Evolutionary conservation across 1,140 invertebrate species (phyloP).

Genomic region (Ceratina calcarata): DNA sequence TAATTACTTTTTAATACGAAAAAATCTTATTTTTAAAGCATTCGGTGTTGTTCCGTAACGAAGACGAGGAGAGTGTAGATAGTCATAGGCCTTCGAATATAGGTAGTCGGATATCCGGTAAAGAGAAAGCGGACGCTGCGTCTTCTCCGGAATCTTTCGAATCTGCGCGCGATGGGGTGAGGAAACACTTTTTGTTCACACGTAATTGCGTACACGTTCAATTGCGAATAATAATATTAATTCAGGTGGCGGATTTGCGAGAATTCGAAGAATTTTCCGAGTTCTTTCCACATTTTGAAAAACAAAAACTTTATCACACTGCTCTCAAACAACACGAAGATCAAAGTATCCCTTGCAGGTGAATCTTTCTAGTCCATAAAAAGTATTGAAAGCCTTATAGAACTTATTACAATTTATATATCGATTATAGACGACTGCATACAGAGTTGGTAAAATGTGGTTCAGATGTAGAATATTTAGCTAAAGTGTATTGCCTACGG

Average conservation of each 20-base stretch:
- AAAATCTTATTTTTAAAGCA: slow-evolving; percentile 79
- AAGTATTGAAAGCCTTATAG: neutral
- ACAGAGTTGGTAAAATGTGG: slow-evolving; percentile 93
- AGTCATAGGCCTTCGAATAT: slow-evolving; percentile 76
- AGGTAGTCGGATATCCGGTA: slow-evolving; percentile 71
- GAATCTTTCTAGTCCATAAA: slow-evolving; percentile 15
- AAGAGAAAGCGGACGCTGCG: slow-evolving; percentile 76
- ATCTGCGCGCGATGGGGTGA: slow-evolving; percentile 94
- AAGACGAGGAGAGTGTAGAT: slow-evolving; percentile 82
- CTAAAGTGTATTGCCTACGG: slow-evolving; percentile 95
- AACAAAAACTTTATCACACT: slow-evolving; percentile 89
- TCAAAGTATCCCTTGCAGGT: slow-evolving; percentile 89
- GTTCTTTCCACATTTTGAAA: slow-evolving; percentile 87
- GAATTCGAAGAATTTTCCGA: slow-evolving; percentile 93
- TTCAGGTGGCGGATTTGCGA: slow-evolving; percentile 92
- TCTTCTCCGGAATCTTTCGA: slow-evolving; percentile 96
- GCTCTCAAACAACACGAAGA: slow-evolving; percentile 89
- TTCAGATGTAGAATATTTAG: slow-evolving; percentile 96
- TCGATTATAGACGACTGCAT: slow-evolving; percentile 84
- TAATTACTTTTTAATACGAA: no score
- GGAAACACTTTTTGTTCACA: neutral
- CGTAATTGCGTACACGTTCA: no score
- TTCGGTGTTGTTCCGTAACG: slow-evolving; percentile 91
- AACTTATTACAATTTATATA: slow-evolving; percentile 14
- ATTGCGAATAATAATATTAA: slow-evolving; percentile 44